Base-by-base conservation (phyloP, 2,888 invertebrate genomes). In the Nomada lathburiana region DNA sequence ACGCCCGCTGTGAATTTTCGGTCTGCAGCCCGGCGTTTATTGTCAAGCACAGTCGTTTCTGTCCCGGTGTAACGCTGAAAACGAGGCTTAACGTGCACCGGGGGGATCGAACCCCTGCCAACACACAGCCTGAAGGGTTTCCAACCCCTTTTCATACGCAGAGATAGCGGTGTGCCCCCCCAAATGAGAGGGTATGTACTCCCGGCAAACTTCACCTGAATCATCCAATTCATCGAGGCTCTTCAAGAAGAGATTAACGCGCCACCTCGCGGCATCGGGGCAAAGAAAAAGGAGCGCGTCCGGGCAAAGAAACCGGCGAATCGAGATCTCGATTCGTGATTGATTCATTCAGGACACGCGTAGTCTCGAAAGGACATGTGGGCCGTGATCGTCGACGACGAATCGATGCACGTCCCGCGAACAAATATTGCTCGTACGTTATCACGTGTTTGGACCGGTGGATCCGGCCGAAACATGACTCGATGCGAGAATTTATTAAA, bases 121-220 rank as follows among this genome's bases (percentile, higher is more conserved):
- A 83, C 76, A 50, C 74, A 53, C 79, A 65, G 74, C 87, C 89
- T 72, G 83, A 85, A 83, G 89, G 90, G 89, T 80, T 90, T 89
- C 82, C 85, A 89, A 90, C 90, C 89, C 88, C 86, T 90, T 90
- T 86, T 87, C 87, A 82, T 42, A 72, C 76, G 76, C 83, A 84
- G 74, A 88, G 86, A 84, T 85, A 88, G 76, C 83, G 82, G 75
- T 67, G 82, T 68, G 67, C 80, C 72, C 69, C 68, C 63, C 73
- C 74, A 36, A 29, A 64, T 57, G 62, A 44, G 53, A 73, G 78
- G 80, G 71, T 76, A 80, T 84, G 78, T 80, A 84, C 82, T 83
- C 83, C 84, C 83, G 59, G 82, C 83, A 87, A 84, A 84, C 83
- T 81, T 85, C 86, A 88, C 89, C 88, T 81, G 89, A 90, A 90